These are phyloP conservation scores for Grantiella picta DNA, from an alignment of 2,113 vertebrate species.

Conservation along the genomic window DNA sequence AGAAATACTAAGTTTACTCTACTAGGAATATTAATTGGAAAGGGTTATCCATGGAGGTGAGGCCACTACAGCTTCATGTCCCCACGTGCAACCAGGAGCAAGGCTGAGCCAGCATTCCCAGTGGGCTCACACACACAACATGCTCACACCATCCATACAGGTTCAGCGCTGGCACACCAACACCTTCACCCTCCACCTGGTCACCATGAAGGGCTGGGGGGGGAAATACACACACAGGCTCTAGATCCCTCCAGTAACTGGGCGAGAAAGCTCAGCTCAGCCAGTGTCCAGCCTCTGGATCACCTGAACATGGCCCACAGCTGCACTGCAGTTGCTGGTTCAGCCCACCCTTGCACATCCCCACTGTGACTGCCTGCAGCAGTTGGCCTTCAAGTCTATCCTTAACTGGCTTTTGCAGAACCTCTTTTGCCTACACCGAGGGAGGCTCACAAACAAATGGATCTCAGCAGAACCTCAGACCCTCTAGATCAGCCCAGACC, in stretches of 20 bases:
- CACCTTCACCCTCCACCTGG: fast-evolving
- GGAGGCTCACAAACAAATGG: fast-evolving
- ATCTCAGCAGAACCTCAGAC: fast-evolving
- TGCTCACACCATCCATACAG: fast-evolving
- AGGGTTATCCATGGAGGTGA: fast-evolving
- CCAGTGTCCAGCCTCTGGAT: not conserved
- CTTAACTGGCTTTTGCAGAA: not conserved
- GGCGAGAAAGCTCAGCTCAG: not conserved
- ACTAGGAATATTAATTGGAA: fast-evolving
- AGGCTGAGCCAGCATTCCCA: not conserved
- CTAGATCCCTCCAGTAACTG: no score
- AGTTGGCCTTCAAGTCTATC: fast-evolving
- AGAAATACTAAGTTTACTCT: not conserved
- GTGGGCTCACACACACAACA: fast-evolving
- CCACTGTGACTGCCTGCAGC: fast-evolving
- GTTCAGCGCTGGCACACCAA: not conserved
- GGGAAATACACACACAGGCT: not conserved
- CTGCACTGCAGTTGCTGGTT: fast-evolving
- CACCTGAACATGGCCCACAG: fast-evolving
- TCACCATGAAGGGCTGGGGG: fast-evolving
- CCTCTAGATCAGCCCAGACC: no score
- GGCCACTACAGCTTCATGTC: fast-evolving
- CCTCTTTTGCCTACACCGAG: not conserved
- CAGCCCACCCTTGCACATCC: not conserved
- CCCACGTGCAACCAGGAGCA: fast-evolving